A percentile compares a stretch with the other conserved stretches of the same genome.
phyloP scores from a whole-genome alignment of 2,888 invertebrate genomes.

The Chymomyza caudatula region DNA sequence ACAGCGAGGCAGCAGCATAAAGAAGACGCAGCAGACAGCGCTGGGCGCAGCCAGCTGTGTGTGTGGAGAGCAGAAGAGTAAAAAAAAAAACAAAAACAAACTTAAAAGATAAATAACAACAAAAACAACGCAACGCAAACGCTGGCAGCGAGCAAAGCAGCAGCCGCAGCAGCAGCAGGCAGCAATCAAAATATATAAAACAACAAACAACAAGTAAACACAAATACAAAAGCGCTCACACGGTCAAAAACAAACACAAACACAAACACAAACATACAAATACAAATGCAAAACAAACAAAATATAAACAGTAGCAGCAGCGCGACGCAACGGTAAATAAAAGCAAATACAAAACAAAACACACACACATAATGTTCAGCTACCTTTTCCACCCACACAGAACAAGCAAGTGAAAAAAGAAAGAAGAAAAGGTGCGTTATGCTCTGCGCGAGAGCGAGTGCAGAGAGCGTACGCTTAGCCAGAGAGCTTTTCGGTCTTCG shows the following conservation, averaged over 20 bases:
- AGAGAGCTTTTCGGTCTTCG: background rate
- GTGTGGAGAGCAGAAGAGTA: slow-evolving; percentile 9
- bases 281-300: slow-evolving; percentile 36
- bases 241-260: slow-evolving; percentile 25
- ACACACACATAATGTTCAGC: slow-evolving; percentile 6
- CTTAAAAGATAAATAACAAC: background rate
- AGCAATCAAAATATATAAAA: slow-evolving; percentile 49
- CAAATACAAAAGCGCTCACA: slow-evolving; percentile 12
- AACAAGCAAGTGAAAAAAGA: slow-evolving; percentile 48
- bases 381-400: slow-evolving; percentile 47
- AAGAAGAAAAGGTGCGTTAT: slow-evolving; percentile 24
- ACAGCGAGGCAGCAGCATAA: background rate
- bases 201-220: slow-evolving; percentile 27
- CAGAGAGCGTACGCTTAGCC: slow-evolving; percentile 11
- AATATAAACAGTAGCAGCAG: slow-evolving; percentile 43
- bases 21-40: background rate
- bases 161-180: slow-evolving; percentile 12
- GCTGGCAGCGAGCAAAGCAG: slow-evolving; percentile 29
- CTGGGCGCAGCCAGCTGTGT: background rate
- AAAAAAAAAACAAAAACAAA: slow-evolving; percentile 20
- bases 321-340: slow-evolving; percentile 44
- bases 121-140: slow-evolving; percentile 14
- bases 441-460: slow-evolving; percentile 25
- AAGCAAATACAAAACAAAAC: slow-evolving; percentile 36
- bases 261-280: slow-evolving; percentile 18